phyloP scores from a whole-genome alignment of 2,888 invertebrate genomes.

The Stenotaenia linearis region DNA sequence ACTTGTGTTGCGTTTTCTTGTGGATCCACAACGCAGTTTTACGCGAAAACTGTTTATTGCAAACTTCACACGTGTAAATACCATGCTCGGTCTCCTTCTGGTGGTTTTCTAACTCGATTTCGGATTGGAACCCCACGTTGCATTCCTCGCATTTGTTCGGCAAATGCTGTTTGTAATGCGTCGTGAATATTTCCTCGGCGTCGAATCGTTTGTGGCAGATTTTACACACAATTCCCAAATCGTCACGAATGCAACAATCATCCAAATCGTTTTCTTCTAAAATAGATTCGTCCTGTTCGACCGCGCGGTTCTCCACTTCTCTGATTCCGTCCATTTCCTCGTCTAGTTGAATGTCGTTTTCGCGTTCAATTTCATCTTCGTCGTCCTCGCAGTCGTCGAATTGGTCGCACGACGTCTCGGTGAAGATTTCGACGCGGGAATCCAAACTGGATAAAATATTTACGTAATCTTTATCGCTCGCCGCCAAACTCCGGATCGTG shows the following conservation, averaged over 20 bases:
- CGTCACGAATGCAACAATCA: not conserved
- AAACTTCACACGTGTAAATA: not conserved
- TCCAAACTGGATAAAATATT: not conserved
- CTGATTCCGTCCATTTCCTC: not conserved
- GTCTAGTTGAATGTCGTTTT: not conserved
- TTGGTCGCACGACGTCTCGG: not conserved
- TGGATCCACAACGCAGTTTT: slow-evolving; percentile 3
- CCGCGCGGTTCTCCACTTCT: not conserved
- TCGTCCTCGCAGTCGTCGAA: no score
- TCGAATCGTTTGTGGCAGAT: not conserved
- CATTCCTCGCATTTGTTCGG: not conserved
- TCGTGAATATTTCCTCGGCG: not conserved
- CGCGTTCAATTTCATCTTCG: not conserved
- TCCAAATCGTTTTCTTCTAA: not conserved
- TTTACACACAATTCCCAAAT: not conserved
- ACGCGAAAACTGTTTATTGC: not conserved
- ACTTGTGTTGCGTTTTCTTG: not conserved
- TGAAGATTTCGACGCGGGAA: not conserved
- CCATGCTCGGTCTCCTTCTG: not conserved
- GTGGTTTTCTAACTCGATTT: not conserved
- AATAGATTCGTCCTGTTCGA: not conserved
- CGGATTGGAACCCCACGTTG: not conserved
- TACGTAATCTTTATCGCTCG: not conserved
- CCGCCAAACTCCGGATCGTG: not conserved
- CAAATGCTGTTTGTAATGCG: not conserved